These are phyloP conservation scores for Discoglossus pictus DNA, from an alignment of 2,797 vertebrate genomes.

Conservation along the genomic window DNA sequence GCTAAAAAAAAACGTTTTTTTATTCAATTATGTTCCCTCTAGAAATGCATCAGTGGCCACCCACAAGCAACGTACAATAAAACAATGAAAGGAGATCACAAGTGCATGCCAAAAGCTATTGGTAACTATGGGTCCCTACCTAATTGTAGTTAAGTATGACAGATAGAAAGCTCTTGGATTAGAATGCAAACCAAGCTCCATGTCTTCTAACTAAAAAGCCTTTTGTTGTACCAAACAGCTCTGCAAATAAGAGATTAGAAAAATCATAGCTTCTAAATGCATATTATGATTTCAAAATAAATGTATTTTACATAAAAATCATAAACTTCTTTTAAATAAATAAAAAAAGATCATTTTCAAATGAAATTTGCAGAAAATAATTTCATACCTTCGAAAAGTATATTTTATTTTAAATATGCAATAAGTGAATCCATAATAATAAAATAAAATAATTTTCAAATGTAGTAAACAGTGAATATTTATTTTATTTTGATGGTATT, in stretches of 20 bases:
- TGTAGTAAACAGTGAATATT: no score
- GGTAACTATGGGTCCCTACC: conserved; percentile 29
- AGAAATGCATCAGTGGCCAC: conserved; percentile 37
- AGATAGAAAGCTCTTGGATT: conserved; percentile 42
- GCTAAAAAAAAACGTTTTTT: conserved; percentile 28
- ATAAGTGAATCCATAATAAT: no score
- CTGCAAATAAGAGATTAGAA: conserved; percentile 8
- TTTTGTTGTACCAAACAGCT: conserved; percentile 1
- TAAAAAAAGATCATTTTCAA: no score
- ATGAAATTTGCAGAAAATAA: no score
- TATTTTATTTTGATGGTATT: no score
- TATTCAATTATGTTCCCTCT: conserved; percentile 34
- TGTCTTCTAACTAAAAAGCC: conserved; percentile 15
- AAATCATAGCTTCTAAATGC: no score
- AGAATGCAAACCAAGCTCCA: conserved; percentile 29
- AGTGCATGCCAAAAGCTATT: conserved; percentile 38
- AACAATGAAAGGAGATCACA: conserved; percentile 38
- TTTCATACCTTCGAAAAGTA: no score
- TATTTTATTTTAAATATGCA: no score
- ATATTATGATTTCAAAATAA: no score
- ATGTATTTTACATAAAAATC: no score
- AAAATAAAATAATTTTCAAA: no score
- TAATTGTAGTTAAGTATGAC: conserved; percentile 49
- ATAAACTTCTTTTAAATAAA: conserved; percentile 42
- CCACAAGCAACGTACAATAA: conserved; percentile 20